Evolutionary conservation across 2,113 vertebrate genomes (phyloP).

Genomic region (Gila orcuttii): DNA sequence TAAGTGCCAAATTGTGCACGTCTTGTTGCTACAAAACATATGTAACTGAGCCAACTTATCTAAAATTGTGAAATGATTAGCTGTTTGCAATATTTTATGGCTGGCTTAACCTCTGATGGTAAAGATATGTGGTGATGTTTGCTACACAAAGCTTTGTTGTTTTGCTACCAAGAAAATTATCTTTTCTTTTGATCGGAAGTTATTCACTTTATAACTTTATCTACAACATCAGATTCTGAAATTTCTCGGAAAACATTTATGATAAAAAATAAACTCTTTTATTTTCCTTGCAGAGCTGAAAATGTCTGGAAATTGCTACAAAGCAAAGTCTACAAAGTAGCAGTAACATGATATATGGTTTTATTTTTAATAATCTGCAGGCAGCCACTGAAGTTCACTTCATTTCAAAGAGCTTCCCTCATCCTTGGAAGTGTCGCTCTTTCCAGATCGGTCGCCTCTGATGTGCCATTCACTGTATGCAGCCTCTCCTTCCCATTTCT

Average conservation of each 20-base stretch:
- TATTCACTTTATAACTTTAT: background rate
- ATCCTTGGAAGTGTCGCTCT: background rate
- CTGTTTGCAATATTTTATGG: constrained; percentile 18
- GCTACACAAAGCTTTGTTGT: constrained; percentile 38
- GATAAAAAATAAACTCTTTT: background rate
- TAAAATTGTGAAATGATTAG: constrained; percentile 41
- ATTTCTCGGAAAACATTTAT: constrained; percentile 3
- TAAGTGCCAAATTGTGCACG: constrained; percentile 36
- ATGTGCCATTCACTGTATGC: constrained; percentile 13
- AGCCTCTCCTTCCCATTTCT: constrained; percentile 18
- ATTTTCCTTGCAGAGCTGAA: background rate
- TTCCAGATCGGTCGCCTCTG: background rate
- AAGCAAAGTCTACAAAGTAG: background rate
- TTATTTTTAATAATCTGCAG: background rate
- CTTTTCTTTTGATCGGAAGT: background rate
- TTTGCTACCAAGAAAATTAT: constrained; percentile 9
- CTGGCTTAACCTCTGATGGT: constrained; percentile 14
- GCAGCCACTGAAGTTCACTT: background rate
- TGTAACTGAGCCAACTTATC: constrained; percentile 20
- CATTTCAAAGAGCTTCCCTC: constrained; percentile 23
- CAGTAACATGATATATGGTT: background rate
- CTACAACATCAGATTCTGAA: background rate
- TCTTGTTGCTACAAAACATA: constrained; percentile 15
- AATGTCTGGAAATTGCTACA: background rate
- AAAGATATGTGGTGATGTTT: constrained; percentile 19